Conservation (phyloP, 2,113 vertebrate species). For the Mystacornis crossleyi region DNA sequence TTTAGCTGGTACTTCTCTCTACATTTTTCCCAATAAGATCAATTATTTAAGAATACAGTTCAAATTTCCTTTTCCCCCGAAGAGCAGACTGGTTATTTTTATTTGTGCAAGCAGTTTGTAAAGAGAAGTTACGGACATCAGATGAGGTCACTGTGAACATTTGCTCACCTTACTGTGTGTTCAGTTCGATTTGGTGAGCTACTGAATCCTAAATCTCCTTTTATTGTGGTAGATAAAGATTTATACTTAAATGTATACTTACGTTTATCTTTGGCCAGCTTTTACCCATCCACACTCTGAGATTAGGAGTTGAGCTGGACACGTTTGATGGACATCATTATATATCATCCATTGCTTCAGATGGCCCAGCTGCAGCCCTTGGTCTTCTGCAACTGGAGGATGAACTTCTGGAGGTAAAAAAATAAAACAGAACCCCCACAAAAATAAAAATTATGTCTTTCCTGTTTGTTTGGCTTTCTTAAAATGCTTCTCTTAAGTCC, state of each 20-base stretch:
- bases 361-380: slow-evolving; percentile 83
- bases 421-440: neutral
- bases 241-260: neutral
- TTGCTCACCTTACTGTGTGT: neutral
- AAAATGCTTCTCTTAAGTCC: neutral
- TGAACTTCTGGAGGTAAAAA: slow-evolving; percentile 92
- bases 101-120: neutral
- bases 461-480: neutral
- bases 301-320: slow-evolving; percentile 93
- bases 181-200: neutral
- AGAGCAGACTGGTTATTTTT: neutral
- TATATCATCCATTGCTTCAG: slow-evolving; percentile 89
- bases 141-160: neutral
- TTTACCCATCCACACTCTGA: slow-evolving; percentile 90
- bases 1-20: neutral
- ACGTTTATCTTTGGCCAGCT: slow-evolving; percentile 72
- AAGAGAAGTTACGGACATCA: neutral
- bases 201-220: neutral
- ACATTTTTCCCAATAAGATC: neutral
- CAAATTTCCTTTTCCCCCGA: neutral
- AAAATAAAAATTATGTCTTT: neutral
- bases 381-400: slow-evolving; percentile 88
- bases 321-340: slow-evolving; percentile 96
- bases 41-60: neutral
- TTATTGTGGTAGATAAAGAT: neutral